phyloP scores from a whole-genome alignment of 2,113 vertebrate species.

The Chionomys nivalis region DNA sequence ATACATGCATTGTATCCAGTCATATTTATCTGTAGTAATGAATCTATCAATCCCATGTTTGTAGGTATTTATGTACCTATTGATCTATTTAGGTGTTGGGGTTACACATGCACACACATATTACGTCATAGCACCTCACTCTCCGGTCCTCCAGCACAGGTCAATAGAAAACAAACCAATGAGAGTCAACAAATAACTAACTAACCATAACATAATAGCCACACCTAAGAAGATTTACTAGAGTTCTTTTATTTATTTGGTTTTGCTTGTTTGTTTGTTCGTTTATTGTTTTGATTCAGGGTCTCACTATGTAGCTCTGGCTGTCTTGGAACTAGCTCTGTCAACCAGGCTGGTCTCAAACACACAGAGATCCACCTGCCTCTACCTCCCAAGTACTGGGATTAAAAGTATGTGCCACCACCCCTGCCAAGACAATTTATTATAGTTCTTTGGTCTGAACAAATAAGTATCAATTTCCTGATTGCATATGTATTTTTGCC shows the following conservation, averaged over 20 bases:
- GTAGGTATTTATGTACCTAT: neutral
- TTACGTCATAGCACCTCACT: neutral
- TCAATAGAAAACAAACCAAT: neutral
- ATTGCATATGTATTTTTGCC: neutral
- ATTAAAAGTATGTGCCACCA: neutral
- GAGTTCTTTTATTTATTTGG: neutral
- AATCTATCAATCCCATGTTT: neutral
- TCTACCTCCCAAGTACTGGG: neutral
- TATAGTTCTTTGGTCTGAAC: neutral
- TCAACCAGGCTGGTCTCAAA: neutral
- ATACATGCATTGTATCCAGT: neutral
- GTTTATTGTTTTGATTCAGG: neutral
- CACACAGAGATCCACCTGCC: neutral
- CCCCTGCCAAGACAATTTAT: constrained; percentile 8
- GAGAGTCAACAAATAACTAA: neutral
- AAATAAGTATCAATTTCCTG: neutral
- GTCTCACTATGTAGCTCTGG: neutral
- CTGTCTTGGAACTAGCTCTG: neutral
- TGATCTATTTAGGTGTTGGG: neutral
- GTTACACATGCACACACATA: neutral
- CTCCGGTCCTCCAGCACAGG: neutral
- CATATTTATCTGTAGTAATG: neutral
- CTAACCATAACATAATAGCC: neutral
- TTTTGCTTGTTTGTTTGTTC: neutral
- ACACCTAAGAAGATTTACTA: constrained; percentile 33